Evolutionary conservation across 2,888 invertebrate genomes (phyloP).

Genomic region (Anthoptus insignis): DNA sequence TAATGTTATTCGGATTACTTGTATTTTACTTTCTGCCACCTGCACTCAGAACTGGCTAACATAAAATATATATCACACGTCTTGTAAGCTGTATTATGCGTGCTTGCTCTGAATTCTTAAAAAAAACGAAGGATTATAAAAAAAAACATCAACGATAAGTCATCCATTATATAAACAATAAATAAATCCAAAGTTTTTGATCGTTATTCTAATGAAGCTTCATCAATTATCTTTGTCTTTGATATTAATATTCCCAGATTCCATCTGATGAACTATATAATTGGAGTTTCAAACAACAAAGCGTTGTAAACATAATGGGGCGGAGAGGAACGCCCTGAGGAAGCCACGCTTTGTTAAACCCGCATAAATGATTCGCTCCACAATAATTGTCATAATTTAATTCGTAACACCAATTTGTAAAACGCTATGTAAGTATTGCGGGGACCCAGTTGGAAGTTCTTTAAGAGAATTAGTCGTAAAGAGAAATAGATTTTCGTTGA

Average conservation of each 20-base stretch:
- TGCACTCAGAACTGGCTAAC: no score
- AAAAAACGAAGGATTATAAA: no score
- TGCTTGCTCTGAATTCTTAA: no score
- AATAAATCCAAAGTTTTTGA: not conserved
- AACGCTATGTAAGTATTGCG: not conserved
- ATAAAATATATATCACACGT: no score
- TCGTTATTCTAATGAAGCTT: not conserved
- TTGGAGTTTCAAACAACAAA: slow-evolving; percentile 21
- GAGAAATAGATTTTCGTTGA: no score
- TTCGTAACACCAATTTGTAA: slow-evolving; percentile 18
- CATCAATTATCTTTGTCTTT: slow-evolving; percentile 9
- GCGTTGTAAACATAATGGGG: slow-evolving; percentile 31
- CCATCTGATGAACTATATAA: slow-evolving; percentile 21
- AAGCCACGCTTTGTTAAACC: slow-evolving; percentile 24
- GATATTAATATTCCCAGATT: not conserved
- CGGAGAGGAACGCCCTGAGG: slow-evolving; percentile 14
- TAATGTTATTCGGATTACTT: no score
- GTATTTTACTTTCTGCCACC: no score
- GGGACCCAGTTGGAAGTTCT: no score
- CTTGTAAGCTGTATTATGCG: no score
- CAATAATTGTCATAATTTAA: slow-evolving; percentile 30
- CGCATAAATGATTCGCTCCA: slow-evolving; percentile 23
- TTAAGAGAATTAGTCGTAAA: no score
- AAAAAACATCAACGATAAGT: no score
- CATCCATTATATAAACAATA: no score